These are phyloP conservation scores for Plestiodon gilberti DNA, from an alignment of 2,113 vertebrate genomes.

Conservation along the genomic window DNA sequence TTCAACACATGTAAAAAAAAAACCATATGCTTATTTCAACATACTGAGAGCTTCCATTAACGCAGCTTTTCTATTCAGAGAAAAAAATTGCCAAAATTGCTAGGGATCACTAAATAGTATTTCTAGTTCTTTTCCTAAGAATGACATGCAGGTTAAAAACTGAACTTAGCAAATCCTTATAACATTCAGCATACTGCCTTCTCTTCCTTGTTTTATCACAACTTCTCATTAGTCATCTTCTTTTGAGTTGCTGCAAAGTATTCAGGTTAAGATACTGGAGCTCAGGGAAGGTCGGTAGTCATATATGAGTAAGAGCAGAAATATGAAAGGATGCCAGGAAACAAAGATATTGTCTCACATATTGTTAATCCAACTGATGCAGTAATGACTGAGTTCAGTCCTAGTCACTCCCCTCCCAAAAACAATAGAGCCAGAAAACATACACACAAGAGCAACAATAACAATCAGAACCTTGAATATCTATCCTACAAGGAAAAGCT, in stretches of 20 bases:
- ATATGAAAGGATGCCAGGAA: slow-evolving; percentile 39
- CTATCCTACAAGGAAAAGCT: neutral
- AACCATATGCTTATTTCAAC: neutral
- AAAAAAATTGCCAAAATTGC: neutral
- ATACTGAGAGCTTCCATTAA: neutral
- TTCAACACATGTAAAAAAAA: neutral
- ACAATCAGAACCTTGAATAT: neutral
- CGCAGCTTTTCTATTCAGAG: neutral
- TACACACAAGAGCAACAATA: neutral
- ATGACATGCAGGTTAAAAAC: neutral
- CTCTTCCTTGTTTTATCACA: slow-evolving; percentile 28
- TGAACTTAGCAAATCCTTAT: neutral
- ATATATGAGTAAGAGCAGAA: slow-evolving; percentile 11
- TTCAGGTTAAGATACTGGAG: neutral
- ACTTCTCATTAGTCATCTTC: neutral
- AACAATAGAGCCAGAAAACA: neutral
- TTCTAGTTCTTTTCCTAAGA: neutral
- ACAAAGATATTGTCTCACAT: neutral
- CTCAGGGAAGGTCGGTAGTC: slow-evolving; percentile 16
- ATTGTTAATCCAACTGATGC: slow-evolving; percentile 33
- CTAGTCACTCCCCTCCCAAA: neutral
- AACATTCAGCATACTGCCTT: neutral
- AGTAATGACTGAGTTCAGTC: neutral
- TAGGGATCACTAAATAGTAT: neutral
- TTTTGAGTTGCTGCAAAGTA: neutral